Base-by-base conservation (phyloP, 2,113 vertebrate genomes). In the Egretta garzetta region DNA sequence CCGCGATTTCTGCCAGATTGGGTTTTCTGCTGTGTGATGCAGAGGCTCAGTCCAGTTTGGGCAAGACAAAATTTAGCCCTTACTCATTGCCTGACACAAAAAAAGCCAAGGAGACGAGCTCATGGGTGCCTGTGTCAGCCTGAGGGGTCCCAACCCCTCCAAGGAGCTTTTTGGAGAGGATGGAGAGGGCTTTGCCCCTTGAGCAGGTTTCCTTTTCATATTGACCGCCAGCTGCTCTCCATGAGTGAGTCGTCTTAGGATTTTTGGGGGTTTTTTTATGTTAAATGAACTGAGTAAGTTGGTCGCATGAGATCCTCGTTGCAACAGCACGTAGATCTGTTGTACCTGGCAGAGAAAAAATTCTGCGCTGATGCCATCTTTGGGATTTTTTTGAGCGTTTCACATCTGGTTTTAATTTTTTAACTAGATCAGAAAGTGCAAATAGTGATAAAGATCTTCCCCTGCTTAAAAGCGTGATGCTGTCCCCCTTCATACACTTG, bases 181-280 rank as follows among this genome's bases (percentile, higher is more conserved):
- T 13, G 47, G 43, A 20, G 43, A 84, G 10, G 47, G 11, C 15
- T 90, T 85, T 88, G 59, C 50, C 8, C 1, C n/a, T 49, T 66
- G 30, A 45, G 37, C 22, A 35, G 49, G 7, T 79, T 88, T 88
- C 8, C 12, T 74, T 75, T 56, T 33, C 30, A 3, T 52, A 8
- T 15, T 70, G 60, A 18, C 45, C 64, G 49, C 14, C 53, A n/a
- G 24, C 21, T 64, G 60, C 67, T 47, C 80, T 39, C 82, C 2
- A 0, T 5, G 28, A 37, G 19, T 9, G 32, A 23, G 32, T 64
- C 0, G 0, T 26, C 15, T n/a, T 5, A 28, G 22, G 3, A 4
- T 39, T 47, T 62, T 4, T 1, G 8, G 6, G 8, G 22, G 3
- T 23, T 49, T 21, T 80, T 68, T 76, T n/a, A 10, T 27, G 12